Evolutionary conservation across 2,888 invertebrate species (phyloP).

Genomic region (Oscheius sp.): DNA sequence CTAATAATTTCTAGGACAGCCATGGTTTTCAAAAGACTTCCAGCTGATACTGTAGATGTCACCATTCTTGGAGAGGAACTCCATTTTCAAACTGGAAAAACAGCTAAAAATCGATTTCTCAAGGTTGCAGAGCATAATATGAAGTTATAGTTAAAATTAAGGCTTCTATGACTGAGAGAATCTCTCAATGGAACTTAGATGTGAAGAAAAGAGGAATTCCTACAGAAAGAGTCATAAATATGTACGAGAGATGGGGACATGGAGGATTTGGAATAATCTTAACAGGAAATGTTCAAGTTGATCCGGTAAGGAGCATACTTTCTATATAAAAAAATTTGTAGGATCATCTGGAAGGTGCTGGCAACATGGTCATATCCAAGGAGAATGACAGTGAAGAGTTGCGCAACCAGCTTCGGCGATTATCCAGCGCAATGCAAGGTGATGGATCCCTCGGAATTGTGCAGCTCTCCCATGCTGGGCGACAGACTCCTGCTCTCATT

Average conservation of each 20-base stretch:
- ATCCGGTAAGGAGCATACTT: conserved; percentile 38
- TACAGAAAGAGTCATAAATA: conserved; percentile 44
- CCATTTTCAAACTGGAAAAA: conserved; percentile 40
- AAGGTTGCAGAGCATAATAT: conserved; percentile 41
- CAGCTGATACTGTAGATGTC: neutral
- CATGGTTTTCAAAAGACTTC: conserved; percentile 9
- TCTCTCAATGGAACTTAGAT: conserved; percentile 41
- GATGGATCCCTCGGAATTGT: conserved; percentile 54
- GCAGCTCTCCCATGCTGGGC: conserved; percentile 58
- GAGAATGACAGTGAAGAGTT: conserved; percentile 48
- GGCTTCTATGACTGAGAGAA: conserved; percentile 54
- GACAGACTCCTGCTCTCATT: conserved; percentile 56
- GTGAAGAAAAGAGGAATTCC: conserved; percentile 53
- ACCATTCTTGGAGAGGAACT: conserved; percentile 39
- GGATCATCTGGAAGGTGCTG: conserved; percentile 58
- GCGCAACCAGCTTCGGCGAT: conserved; percentile 35
- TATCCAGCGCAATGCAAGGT: conserved; percentile 42
- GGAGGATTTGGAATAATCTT: conserved; percentile 62
- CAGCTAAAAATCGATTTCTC: conserved; percentile 44
- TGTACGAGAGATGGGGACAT: conserved; percentile 63
- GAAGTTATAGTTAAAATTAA: conserved; percentile 33
- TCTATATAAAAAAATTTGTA: neutral
- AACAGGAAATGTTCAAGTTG: conserved; percentile 55
- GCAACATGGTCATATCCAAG: conserved; percentile 57
- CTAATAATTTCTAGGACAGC: too few species aligned